These are phyloP conservation scores for Styela clava DNA, from an alignment of 23 tunicate genomes.

Conservation along the genomic window DNA sequence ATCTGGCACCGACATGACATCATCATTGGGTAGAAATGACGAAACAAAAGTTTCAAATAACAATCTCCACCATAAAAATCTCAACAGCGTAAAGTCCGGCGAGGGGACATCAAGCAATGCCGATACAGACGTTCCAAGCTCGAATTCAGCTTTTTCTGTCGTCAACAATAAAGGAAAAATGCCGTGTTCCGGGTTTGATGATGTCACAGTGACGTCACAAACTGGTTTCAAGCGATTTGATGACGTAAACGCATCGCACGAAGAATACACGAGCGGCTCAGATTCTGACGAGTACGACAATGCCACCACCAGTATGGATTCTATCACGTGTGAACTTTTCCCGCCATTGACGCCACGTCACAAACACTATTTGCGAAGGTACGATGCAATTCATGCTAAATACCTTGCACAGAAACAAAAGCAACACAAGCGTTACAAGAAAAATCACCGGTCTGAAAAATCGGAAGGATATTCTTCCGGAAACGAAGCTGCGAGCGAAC, in stretches of 20 bases:
- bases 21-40: constrained; percentile 17
- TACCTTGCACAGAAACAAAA: constrained; percentile 4
- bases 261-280: constrained; percentile 21
- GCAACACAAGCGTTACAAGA: not conserved
- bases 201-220: not conserved
- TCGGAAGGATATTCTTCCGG: constrained; percentile 32
- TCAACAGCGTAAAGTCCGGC: not conserved
- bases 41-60: constrained; percentile 6
- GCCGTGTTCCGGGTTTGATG: constrained; percentile 1
- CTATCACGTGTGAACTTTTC: constrained; percentile 29
- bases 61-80: not conserved
- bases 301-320: constrained; percentile 27
- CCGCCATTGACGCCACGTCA: constrained; percentile 34
- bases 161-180: constrained; percentile 13
- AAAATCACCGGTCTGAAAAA: constrained; percentile 10
- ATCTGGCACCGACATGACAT: constrained; percentile 17
- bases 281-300: constrained; percentile 27
- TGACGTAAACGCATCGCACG: constrained; percentile 9
- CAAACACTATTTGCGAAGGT: constrained; percentile 30
- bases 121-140: constrained; percentile 7
- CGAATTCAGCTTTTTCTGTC: constrained; percentile 24
- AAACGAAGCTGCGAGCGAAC: constrained; percentile 4
- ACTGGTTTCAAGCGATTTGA: not conserved
- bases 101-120: not conserved
- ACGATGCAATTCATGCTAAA: constrained; percentile 22